Conservation (phyloP, 2,888 invertebrate genomes). For the Meteorus colon region DNA sequence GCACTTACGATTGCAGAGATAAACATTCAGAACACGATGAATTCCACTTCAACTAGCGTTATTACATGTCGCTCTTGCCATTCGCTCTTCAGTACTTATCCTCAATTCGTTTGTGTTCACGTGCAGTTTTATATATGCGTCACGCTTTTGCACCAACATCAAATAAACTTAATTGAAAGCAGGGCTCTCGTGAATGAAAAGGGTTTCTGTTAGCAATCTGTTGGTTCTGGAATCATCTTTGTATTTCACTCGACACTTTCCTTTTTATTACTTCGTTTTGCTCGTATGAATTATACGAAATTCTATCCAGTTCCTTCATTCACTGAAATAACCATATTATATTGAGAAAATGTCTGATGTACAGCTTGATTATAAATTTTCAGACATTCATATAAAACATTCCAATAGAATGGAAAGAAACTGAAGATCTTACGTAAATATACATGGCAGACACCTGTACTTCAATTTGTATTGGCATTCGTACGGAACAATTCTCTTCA, state of each 20-base stretch:
- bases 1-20: neutral
- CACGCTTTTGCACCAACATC: neutral
- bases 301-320: no score
- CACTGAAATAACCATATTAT: no score
- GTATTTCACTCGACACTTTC: neutral
- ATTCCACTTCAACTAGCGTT: neutral
- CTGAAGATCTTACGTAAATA: neutral
- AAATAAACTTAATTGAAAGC: conserved; percentile 7
- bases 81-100: neutral
- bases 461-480: neutral
- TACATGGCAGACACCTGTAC: neutral
- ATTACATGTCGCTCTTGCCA: neutral
- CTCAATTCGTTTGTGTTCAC: neutral
- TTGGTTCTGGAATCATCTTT: neutral
- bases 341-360: no score
- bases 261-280: neutral
- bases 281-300: neutral
- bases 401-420: neutral
- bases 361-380: no score
- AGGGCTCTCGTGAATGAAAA: neutral
- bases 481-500: conserved; percentile 15
- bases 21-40: neutral
- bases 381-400: neutral
- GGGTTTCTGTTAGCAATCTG: neutral
- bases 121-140: neutral